phyloP scores from a whole-genome alignment of 1,140 invertebrate genomes.

The Branchinecta lynchi region DNA sequence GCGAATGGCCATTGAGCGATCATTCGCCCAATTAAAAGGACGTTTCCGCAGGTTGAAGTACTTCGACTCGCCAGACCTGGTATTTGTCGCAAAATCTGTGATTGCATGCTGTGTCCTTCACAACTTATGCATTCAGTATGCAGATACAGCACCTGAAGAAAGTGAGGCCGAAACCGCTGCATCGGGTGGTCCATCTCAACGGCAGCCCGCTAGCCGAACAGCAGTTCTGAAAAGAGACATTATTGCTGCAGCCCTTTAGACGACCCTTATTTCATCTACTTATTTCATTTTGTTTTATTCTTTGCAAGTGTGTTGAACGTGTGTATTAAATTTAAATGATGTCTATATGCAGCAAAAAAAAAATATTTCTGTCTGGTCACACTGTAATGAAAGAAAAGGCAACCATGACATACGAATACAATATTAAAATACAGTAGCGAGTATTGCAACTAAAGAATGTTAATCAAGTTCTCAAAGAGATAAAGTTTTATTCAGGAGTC shows the following conservation, averaged over 20 bases:
- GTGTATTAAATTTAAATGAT: not conserved
- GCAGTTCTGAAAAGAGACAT: not conserved
- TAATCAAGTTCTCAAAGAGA: too few relatives aligned
- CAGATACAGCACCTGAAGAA: not conserved
- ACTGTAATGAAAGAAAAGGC: too few relatives aligned
- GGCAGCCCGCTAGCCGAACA: not conserved
- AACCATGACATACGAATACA: too few relatives aligned
- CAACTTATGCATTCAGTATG: not conserved
- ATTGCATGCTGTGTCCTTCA: not conserved
- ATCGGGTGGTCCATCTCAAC: not conserved
- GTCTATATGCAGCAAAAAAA: too few relatives aligned
- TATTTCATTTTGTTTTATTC: not conserved
- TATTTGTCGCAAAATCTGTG: not conserved
- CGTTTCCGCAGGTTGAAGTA: not conserved
- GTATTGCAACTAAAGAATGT: too few relatives aligned
- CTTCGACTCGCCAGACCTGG: not conserved
- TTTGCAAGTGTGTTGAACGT: not conserved
- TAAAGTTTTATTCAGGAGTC: too few relatives aligned
- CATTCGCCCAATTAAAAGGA: not conserved
- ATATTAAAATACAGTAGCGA: too few relatives aligned
- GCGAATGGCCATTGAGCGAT: not conserved
- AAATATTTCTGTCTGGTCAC: too few relatives aligned
- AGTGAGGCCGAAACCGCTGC: not conserved
- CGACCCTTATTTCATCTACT: not conserved
- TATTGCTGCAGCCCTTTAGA: not conserved